Conservation (phyloP, 1,140 invertebrate genomes). For the Ruditapes philippinarum region DNA sequence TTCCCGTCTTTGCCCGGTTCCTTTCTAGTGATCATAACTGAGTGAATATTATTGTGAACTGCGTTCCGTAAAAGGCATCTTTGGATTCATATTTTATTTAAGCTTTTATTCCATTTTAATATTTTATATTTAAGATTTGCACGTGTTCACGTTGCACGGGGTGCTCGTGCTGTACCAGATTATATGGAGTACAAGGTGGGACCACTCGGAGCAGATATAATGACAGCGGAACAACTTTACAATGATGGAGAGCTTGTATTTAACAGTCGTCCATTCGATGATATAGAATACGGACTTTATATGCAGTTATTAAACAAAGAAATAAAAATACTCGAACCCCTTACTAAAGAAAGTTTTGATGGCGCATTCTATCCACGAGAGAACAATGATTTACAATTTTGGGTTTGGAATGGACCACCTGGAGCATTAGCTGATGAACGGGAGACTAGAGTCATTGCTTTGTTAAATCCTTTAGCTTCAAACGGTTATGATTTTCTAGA, state of each 20-base stretch:
- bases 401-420: constrained; percentile 68
- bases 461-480: background rate
- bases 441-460: constrained; percentile 64
- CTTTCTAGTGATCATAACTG: no score
- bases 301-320: constrained; percentile 59
- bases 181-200: constrained; percentile 78
- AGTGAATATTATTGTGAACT: no score
- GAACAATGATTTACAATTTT: constrained; percentile 58
- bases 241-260: constrained; percentile 70
- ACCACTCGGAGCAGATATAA: constrained; percentile 62
- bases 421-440: constrained; percentile 60
- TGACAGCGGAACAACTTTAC: constrained; percentile 34
- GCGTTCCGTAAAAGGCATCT: no score
- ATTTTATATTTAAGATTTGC: constrained; percentile 66
- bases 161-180: constrained; percentile 66
- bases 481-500: constrained; percentile 70
- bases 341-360: constrained; percentile 76
- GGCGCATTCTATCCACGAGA: constrained; percentile 56
- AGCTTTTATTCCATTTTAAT: background rate
- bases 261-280: constrained; percentile 64
- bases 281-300: constrained; percentile 62
- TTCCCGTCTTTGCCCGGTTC: no score
- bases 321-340: constrained; percentile 24
- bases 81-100: background rate
- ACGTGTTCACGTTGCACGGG: constrained; percentile 71